Evolutionary conservation across 2,888 invertebrate species (phyloP), one percentile per base, ranked within the genome.

Genomic region (Petrolisthes cinctipes): DNA sequence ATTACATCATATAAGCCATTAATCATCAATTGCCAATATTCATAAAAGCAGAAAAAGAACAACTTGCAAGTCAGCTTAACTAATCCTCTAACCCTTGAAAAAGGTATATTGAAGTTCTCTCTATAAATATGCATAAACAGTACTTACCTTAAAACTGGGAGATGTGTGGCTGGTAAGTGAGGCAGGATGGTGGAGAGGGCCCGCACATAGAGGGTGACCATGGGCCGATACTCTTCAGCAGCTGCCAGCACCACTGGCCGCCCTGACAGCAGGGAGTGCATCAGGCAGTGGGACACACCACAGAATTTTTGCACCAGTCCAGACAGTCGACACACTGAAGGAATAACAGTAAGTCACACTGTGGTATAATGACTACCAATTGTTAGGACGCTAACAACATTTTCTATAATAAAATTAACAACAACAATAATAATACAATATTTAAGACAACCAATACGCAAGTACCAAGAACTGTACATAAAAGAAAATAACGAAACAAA

Each of bases 221-320:
- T 23, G 7, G 89, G 82, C 56, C 78, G 79, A 66, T 86, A 85
- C n/a, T 66, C 56, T 4, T 89, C 89, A 56, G 86, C 86, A 14
- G 86, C 89, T 23, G 89, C 89, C 23, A 89, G 56, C 7, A 89
- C 23, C 75, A 89, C 84, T 53, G 86, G 84, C 14, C 86, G 84
- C 5, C 89, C 89, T 81, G 86, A 86, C 68, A 89, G 84, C 7
- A 89, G 23, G 14, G 89, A 66, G 51, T 89, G 89, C 23, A 89
- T 73, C 9, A 89, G 76, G 37, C 89, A 89, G 78, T 89, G 89
- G 51, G 89, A 89, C 23, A 89, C 89, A 11, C 89, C 89, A 71
- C 89, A 84, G 56, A 89, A 89, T 73, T 89, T 86, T 61, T 89
- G 89, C 51, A 89, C 83, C 61, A 89, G 53, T 7, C 86, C 85